These are phyloP conservation scores for Phylloscopus trochilus DNA, from an alignment of 2,113 vertebrate species.

Conservation along the genomic window DNA sequence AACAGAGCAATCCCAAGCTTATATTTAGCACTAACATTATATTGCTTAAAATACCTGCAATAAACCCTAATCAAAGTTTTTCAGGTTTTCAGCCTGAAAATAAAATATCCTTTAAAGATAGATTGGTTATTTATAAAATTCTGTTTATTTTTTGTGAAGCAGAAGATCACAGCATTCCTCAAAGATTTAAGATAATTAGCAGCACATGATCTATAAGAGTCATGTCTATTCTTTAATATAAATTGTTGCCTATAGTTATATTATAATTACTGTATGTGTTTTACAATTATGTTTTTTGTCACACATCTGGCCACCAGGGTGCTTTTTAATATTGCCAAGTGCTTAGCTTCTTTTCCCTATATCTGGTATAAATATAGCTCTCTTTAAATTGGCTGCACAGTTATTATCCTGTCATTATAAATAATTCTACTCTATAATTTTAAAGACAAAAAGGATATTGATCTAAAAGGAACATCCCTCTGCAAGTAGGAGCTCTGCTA, in stretches of 20 bases:
- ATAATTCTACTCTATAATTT: background rate
- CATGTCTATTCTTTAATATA: background rate
- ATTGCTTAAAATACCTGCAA: background rate
- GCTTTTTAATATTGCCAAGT: background rate
- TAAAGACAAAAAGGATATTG: conserved; percentile 2
- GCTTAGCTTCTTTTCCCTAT: background rate
- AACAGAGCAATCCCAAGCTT: background rate
- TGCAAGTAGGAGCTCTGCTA: background rate
- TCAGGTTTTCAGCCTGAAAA: background rate
- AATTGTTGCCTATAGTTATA: background rate
- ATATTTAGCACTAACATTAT: background rate
- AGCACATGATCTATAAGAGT: background rate
- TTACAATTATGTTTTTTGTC: background rate
- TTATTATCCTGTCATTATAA: background rate
- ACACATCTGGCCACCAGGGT: background rate
- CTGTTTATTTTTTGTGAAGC: background rate
- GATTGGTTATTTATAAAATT: background rate
- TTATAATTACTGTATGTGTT: background rate
- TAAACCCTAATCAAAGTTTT: background rate
- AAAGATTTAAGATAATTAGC: background rate
- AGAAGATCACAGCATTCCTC: background rate
- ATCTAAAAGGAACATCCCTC: background rate
- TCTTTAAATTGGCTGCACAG: background rate
- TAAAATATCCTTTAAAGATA: background rate
- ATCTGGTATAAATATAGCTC: background rate